Base-by-base conservation (phyloP, 2,888 invertebrate species). In the Notocelia uddmanniana region DNA sequence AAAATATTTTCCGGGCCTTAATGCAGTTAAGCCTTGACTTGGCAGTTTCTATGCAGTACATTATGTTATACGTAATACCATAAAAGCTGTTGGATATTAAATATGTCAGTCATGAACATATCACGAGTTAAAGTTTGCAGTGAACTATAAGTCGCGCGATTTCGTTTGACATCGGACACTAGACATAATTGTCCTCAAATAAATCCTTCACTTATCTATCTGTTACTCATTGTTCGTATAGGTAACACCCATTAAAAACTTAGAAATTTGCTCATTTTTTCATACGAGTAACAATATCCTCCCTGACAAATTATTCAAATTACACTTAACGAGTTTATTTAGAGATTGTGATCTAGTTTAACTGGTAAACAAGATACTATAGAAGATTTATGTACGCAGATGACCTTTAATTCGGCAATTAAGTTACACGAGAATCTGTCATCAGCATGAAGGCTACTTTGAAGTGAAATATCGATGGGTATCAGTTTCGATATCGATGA, bases 401-500 rank as follows among this genome's bases (percentile, higher is more conserved):
- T 58, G 68, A 73, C 69, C 69, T 73, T 68, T 55, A 57, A 68
- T 59, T 23, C 10, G 52, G 50, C 50, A 57, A 59, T 67, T 60
- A 71, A 67, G 59, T 59, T 57, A 64, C 48, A 54, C 5, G 66
- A 72, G 57, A 62, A 62, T 67, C 67, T 72, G 67, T 72, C 72
- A 37, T 50, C 68, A 37, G 23, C 5, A 3, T 21, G 68, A 72
- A 72, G 72, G 72, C 62, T 55, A 31, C 21, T 37, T 48, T 26
- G n/a, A 50, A 68, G 48, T 62, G 62, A 72, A 55, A 68, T 68
- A 72, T 68, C 37, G 62, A 60, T 62, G 48, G 31, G 19, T 50
- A 68, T 72, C 72, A 26, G 19, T 60, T 67, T 48, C 59, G 10
- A 37, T 72, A 72, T 59, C 21, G 45, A 67, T 72, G 50, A 37